Base-by-base conservation (phyloP, 2,113 vertebrate genomes). In the Odocoileus virginianus region DNA sequence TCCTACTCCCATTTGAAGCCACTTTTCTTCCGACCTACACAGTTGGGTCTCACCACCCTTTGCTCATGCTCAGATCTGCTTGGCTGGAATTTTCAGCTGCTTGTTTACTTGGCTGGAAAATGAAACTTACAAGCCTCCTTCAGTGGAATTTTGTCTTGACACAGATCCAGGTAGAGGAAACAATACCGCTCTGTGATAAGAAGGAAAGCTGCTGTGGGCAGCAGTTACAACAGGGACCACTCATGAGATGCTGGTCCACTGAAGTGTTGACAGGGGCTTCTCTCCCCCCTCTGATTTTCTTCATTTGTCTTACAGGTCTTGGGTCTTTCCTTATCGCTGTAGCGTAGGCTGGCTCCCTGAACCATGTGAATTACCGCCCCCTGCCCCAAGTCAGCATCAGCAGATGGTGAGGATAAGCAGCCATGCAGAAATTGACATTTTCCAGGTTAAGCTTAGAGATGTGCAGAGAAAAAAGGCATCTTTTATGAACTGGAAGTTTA, bases 361-460 rank as follows among this genome's bases (percentile, higher is more conserved):
- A 40, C 12, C 13, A 64, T n/a, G 64, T 23, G 57, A 78, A 79
- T 84, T 90, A 25, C n/a, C 0, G 0, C 21, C 55, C 40, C 52
- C 43, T 6, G 2, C 12, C 58, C 33, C 2, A 7, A 50, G 87
- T 47, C 88, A 90, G 54, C 67, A 64, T 83, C 47, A 84, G 25
- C 91, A 96, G 71, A 79, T 87, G 61, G 81, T 74, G 52, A 88
- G 40, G 61, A 76, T 33, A 95, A 81, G 74, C 23, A 45, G 54
- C 67, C 57, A 30, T 55, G 47, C 4, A 0, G 33, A 85, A 83
- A 89, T 2, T 52, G 40, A 57, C 95, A 58, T 10, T 93, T 58
- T 91, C 76, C 40, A 50, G 40, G 28, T 85, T 45, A 91, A 87
- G 36, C 33, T 81, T 47, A 71, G 43, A 89, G 40, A 33, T 47